These are phyloP conservation scores for Ornithoptera alexandrae DNA, from an alignment of 2,888 invertebrate species.

Conservation along the genomic window DNA sequence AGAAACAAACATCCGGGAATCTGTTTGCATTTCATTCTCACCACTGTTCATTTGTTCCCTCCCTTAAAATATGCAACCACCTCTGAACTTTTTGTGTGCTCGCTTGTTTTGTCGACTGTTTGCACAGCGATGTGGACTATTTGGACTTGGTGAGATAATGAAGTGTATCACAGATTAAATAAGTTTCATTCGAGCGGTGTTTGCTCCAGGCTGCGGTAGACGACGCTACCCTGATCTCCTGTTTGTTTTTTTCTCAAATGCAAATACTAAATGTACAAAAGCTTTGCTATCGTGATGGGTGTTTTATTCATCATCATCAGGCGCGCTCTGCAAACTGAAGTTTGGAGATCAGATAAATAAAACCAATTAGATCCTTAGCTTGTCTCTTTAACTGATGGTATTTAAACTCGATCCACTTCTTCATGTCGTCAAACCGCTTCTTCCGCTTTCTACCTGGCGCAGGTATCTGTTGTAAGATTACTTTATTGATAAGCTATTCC, in stretches of 20 bases:
- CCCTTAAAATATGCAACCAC: conserved; percentile 35
- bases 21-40: conserved; percentile 40
- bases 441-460: too few species aligned
- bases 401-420: too few species aligned
- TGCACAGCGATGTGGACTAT: conserved; percentile 56
- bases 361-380: too few species aligned
- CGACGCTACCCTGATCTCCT: conserved; percentile 13
- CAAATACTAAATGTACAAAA: conserved; percentile 23
- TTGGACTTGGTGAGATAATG: conserved; percentile 58
- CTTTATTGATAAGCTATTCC: too few species aligned
- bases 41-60: conserved; percentile 39
- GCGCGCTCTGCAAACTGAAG: too few species aligned
- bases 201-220: conserved; percentile 35
- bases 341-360: too few species aligned
- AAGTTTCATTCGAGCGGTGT: conserved; percentile 31
- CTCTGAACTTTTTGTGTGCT: conserved; percentile 50
- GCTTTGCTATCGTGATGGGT: conserved; percentile 13
- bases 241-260: conserved; percentile 23
- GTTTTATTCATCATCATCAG: not conserved
- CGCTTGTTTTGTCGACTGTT: conserved; percentile 42
- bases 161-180: conserved; percentile 49
- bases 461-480: too few species aligned
- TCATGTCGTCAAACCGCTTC: too few species aligned
- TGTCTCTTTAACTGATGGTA: too few species aligned
- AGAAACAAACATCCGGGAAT: conserved; percentile 49